Percentiles rank a stretch among this genome's conserved stretches.
These are phyloP conservation scores for Dicycla oo DNA, from an alignment of 2,888 invertebrate species.

Conservation along the genomic window DNA sequence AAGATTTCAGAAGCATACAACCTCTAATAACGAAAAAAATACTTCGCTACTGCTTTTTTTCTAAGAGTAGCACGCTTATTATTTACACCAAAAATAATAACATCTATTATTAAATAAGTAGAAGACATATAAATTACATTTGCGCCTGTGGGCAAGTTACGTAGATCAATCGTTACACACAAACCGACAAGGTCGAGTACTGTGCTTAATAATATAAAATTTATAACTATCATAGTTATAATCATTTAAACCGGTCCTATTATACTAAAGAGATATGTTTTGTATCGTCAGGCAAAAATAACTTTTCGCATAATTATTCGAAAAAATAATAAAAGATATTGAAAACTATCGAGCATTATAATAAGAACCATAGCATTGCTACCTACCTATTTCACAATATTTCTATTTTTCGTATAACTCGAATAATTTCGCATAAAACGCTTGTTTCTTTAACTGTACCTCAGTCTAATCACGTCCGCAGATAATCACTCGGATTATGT, in stretches of 20 bases:
- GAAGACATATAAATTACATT: slow-evolving; percentile 73
- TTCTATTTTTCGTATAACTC: too few relatives aligned
- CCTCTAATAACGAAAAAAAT: neutral
- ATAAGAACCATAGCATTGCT: too few relatives aligned
- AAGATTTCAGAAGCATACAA: neutral
- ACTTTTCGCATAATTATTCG: neutral
- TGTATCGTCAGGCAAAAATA: slow-evolving; percentile 51
- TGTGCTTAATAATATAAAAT: slow-evolving; percentile 76
- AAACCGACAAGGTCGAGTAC: slow-evolving; percentile 77
- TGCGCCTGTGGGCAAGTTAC: slow-evolving; percentile 70
- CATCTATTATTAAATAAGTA: slow-evolving; percentile 57
- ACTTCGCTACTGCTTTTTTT: neutral
- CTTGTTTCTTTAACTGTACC: slow-evolving; percentile 21
- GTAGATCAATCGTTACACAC: slow-evolving; percentile 69
- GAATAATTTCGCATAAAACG: slow-evolving; percentile 13
- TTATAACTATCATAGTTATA: slow-evolving; percentile 80
- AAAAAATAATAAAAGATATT: neutral
- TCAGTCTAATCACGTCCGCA: slow-evolving; percentile 73
- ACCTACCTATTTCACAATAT: too few relatives aligned
- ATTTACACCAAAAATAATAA: slow-evolving; percentile 53
- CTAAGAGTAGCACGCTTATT: slow-evolving; percentile 41
- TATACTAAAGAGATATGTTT: slow-evolving; percentile 55
- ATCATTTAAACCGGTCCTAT: slow-evolving; percentile 75
- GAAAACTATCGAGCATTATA: too few relatives aligned
- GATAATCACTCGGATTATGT: slow-evolving; percentile 77